A percentile compares a stretch with the other conserved stretches of the same genome.
phyloP scores from a whole-genome alignment of 1,140 invertebrate species.

The Daktulosphaira vitifoliae region DNA sequence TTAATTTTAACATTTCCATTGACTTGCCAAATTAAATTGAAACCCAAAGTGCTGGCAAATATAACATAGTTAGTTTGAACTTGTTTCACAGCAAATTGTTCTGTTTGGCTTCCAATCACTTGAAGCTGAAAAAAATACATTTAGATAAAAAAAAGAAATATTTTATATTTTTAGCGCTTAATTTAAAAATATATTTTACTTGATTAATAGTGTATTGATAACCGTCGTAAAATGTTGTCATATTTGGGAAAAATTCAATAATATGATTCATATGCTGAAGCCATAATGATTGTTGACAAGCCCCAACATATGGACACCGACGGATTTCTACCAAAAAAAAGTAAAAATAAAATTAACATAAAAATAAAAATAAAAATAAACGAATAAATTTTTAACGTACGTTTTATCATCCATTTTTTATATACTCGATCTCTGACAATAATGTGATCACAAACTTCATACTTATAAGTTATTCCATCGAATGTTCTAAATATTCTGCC shows the following conservation, averaged over 20 bases:
- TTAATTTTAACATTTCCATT: slow-evolving; percentile 62
- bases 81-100: slow-evolving; percentile 56
- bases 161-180: no score
- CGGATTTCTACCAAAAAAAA: slow-evolving; percentile 50
- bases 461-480: slow-evolving; percentile 64
- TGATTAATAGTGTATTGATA: slow-evolving; percentile 56
- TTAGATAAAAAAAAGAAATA: no score
- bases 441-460: slow-evolving; percentile 70
- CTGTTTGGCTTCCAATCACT: slow-evolving; percentile 54
- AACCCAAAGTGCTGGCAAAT: slow-evolving; percentile 56
- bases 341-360: neutral
- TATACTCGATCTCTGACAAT: slow-evolving; percentile 57
- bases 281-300: slow-evolving; percentile 52
- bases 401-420: slow-evolving; percentile 55
- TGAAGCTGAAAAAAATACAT: slow-evolving; percentile 42
- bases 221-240: slow-evolving; percentile 58
- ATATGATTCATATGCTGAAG: slow-evolving; percentile 50
- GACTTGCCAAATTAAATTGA: slow-evolving; percentile 60
- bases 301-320: slow-evolving; percentile 47
- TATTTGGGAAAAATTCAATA: slow-evolving; percentile 53
- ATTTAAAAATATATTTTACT: slow-evolving; percentile 44
- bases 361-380: no score
- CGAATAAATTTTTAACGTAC: slow-evolving; percentile 47
- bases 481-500: slow-evolving; percentile 68
- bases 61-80: slow-evolving; percentile 60